A percentile compares a stretch with the other conserved stretches of the same genome.
Evolutionary conservation across 2,113 vertebrate genomes (phyloP).

Genomic region (Xiphophorus hellerii): DNA sequence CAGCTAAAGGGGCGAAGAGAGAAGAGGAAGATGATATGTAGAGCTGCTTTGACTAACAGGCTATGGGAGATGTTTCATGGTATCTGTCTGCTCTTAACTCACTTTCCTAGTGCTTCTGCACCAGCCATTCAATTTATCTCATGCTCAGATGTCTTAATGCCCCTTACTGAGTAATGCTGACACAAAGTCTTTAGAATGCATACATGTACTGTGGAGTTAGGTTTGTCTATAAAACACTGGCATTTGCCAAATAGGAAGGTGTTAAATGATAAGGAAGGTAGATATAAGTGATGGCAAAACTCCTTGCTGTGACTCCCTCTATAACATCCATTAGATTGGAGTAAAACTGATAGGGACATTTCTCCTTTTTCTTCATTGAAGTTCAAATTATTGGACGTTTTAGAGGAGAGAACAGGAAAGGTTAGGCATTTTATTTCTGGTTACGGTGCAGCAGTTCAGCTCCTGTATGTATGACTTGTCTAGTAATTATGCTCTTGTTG

Average conservation of each 20-base stretch:
- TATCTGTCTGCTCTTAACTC: slow-evolving; percentile 38
- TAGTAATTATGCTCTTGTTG: slow-evolving; percentile 28
- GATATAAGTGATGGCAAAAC: slow-evolving; percentile 49
- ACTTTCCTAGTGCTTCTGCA: slow-evolving; percentile 40
- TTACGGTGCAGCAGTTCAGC: slow-evolving; percentile 10
- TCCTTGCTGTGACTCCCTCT: slow-evolving; percentile 32
- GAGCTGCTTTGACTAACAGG: slow-evolving; percentile 65
- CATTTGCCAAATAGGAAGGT: slow-evolving; percentile 57
- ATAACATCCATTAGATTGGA: slow-evolving; percentile 46
- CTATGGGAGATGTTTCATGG: slow-evolving; percentile 51
- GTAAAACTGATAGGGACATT: slow-evolving; percentile 53
- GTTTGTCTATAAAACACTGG: slow-evolving; percentile 42
- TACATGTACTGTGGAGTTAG: slow-evolving; percentile 16
- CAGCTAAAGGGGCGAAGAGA: slow-evolving; percentile 12
- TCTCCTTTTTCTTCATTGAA: slow-evolving; percentile 40
- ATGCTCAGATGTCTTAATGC: slow-evolving; percentile 42
- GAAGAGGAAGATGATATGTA: slow-evolving; percentile 46
- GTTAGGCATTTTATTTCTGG: slow-evolving; percentile 20
- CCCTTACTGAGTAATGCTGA: neutral
- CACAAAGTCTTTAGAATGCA: neutral
- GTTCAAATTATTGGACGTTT: slow-evolving; percentile 32
- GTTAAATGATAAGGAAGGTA: slow-evolving; percentile 52
- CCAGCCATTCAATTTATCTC: slow-evolving; percentile 55
- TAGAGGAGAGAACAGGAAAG: slow-evolving; percentile 20
- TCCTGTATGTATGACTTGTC: slow-evolving; percentile 21